Conservation (phyloP, 2,888 invertebrate genomes). For the Chloroclysta siterata region DNA sequence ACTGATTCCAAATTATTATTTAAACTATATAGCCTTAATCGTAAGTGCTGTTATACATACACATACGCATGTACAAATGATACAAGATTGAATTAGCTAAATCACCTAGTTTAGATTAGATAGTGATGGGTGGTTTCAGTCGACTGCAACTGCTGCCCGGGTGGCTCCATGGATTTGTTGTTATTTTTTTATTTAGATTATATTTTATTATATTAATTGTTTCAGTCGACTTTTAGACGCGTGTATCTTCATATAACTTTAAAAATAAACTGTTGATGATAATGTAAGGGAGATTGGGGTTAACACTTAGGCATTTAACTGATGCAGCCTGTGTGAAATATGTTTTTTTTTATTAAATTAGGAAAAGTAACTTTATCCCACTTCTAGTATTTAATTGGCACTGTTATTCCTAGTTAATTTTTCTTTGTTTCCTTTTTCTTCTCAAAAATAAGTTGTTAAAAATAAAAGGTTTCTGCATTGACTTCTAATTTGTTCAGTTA, state of each 20-base stretch:
- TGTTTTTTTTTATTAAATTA: constrained; percentile 46
- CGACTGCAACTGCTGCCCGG: constrained; percentile 50
- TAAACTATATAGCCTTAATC: constrained; percentile 64
- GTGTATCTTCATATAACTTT: constrained; percentile 65
- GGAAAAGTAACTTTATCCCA: constrained; percentile 55
- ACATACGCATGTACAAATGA: constrained; percentile 78
- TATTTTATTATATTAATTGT: constrained; percentile 77
- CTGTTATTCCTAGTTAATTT: constrained; percentile 79
- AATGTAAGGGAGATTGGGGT: constrained; percentile 55
- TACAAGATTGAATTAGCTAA: constrained; percentile 75
- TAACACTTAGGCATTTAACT: constrained; percentile 40
- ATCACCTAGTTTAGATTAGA: constrained; percentile 68
- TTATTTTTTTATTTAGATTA: constrained; percentile 74
- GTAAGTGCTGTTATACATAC: constrained; percentile 71
- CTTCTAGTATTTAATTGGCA: constrained; percentile 75
- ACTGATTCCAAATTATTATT: constrained; percentile 74
- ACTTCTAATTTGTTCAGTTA: constrained; percentile 65
- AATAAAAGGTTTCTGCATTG: constrained; percentile 78
- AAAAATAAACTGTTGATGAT: constrained; percentile 58
- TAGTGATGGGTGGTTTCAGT: constrained; percentile 52
- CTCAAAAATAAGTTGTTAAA: constrained; percentile 73
- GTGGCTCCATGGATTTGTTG: constrained; percentile 67
- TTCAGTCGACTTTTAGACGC: constrained; percentile 69
- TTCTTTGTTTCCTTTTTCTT: constrained; percentile 69
- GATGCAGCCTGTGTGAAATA: constrained; percentile 43